These are phyloP conservation scores for Eufriesea mexicana DNA, from an alignment of 1,140 invertebrate species.

Conservation along the genomic window DNA sequence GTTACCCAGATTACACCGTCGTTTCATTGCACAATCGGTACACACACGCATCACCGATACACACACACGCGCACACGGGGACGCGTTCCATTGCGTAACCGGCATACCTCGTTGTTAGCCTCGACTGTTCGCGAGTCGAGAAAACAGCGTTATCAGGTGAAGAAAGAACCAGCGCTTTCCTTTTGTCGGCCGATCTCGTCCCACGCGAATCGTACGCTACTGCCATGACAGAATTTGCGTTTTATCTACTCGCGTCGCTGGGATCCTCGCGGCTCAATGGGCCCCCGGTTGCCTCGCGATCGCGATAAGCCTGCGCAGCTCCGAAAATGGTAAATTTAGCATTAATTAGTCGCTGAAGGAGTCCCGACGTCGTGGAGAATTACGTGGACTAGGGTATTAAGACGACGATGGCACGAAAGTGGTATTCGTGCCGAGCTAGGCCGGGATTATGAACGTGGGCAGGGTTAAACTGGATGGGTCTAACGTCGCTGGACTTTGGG, in stretches of 20 bases:
- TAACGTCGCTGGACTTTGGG: neutral
- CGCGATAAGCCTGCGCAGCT: neutral
- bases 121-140: constrained; percentile 19
- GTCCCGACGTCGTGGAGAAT: too few species aligned
- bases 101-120: constrained; percentile 43
- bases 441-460: neutral
- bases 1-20: neutral
- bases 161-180: constrained; percentile 37
- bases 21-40: constrained; percentile 37
- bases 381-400: too few species aligned
- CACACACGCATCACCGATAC: neutral
- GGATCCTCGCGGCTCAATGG: neutral
- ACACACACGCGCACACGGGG: neutral
- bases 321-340: neutral
- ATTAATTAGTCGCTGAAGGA: too few species aligned
- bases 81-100: constrained; percentile 32
- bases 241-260: neutral
- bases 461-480: neutral
- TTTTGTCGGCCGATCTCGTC: constrained; percentile 39
- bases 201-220: neutral
- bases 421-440: too few species aligned
- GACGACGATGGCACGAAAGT: too few species aligned
- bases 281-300: too few species aligned
- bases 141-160: constrained; percentile 49
- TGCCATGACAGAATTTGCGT: constrained; percentile 14